Evolutionary conservation across 2,113 vertebrate species (phyloP).

Genomic region (Casuarius casuarius): DNA sequence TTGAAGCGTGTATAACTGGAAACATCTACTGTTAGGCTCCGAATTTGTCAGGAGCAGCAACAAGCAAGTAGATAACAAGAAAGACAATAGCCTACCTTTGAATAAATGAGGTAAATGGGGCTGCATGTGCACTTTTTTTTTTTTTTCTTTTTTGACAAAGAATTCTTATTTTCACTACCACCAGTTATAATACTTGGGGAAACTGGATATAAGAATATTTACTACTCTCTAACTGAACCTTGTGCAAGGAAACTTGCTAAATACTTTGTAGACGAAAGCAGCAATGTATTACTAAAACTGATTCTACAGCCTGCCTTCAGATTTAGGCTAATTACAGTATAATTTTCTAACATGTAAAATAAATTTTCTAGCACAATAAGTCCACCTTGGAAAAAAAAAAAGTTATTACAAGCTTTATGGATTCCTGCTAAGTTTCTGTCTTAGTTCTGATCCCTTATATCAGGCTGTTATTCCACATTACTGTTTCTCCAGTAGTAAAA

Average conservation of each 20-base stretch:
- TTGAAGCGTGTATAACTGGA: background rate
- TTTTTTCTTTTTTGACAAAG: background rate
- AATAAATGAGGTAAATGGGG: background rate
- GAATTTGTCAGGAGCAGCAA: background rate
- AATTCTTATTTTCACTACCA: background rate
- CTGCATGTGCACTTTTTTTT: background rate
- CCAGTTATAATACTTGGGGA: background rate
- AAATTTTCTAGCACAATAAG: background rate
- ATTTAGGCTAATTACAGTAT: background rate
- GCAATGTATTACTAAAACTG: background rate
- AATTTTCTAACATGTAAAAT: background rate
- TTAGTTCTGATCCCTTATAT: background rate
- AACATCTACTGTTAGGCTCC: background rate
- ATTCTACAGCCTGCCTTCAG: background rate
- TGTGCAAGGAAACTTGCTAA: background rate
- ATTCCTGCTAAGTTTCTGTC: background rate
- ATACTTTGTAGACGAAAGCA: background rate
- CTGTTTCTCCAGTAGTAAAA: background rate
- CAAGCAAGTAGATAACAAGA: background rate
- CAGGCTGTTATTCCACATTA: background rate
- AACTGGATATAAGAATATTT: background rate
- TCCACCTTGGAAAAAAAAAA: background rate
- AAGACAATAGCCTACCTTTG: background rate
- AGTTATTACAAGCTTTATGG: background rate
- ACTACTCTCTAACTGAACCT: background rate